These are phyloP conservation scores for Lasioglossum marginatum DNA, from an alignment of 2,888 invertebrate species.

Conservation along the genomic window DNA sequence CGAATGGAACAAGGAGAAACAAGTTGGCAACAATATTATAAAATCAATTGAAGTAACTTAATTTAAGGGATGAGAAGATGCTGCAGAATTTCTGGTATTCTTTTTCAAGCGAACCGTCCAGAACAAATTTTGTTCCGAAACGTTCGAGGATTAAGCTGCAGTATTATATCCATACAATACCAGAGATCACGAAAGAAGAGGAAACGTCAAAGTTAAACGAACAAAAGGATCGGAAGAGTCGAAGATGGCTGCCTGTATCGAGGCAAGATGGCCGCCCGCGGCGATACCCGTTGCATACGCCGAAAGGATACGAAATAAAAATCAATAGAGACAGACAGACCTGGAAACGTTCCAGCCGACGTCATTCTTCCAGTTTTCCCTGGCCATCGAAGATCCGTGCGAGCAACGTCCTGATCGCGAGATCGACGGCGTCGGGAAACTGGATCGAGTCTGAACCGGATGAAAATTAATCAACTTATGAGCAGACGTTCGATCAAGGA, in stretches of 20 bases:
- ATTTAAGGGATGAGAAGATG: background rate
- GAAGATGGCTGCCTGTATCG: background rate
- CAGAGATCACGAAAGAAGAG: background rate
- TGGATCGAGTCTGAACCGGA: background rate
- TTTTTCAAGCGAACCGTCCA: background rate
- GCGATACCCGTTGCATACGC: slow-evolving; percentile 58
- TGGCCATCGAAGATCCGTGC: slow-evolving; percentile 27
- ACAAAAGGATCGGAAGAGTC: background rate
- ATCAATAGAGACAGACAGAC: slow-evolving; percentile 77
- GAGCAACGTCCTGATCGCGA: slow-evolving; percentile 23
- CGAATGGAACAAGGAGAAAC: too few species aligned
- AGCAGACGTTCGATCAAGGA: background rate
- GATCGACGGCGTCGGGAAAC: background rate
- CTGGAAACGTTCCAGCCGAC: slow-evolving; percentile 76
- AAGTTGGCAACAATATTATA: background rate
- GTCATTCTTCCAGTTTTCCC: slow-evolving; percentile 52
- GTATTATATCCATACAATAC: background rate
- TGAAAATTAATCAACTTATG: background rate
- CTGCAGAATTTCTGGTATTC: background rate
- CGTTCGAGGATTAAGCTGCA: background rate
- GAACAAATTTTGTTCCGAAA: background rate
- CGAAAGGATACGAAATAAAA: slow-evolving; percentile 74
- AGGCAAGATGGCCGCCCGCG: slow-evolving; percentile 29
- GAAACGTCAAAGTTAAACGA: background rate
- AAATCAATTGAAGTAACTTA: background rate